Base-by-base conservation (phyloP, 2,888 invertebrate genomes). In the Julus scandinavius region DNA sequence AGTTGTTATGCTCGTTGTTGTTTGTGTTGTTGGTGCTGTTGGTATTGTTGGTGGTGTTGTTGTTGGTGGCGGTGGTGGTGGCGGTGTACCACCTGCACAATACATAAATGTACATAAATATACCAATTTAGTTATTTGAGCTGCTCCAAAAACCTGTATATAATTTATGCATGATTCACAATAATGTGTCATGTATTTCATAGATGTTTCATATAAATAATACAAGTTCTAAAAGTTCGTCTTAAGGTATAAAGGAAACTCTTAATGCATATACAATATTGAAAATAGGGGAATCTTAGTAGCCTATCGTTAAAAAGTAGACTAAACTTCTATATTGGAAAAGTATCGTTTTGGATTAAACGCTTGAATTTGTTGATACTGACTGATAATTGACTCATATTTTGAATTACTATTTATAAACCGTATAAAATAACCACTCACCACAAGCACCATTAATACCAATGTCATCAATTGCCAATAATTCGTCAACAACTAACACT, bases 401-500 rank as follows among this genome's bases (percentile, higher is more conserved):
- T 45, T 45, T 45, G 2, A 7, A 45, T 45, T 45, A 7, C 45
- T 13, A 54, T 54, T 13, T 45, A 45, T 45, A 29, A 29, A 45
- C 45, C 45, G 7, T 45, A 45, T 7, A 45, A 7, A 63, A 11
- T 29, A 13, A 7, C 9, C 29, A 20, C 72, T 72, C 29, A 72
- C 72, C 72, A 29, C 72, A 72, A 29, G 72, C 72, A 9, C 72
- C 72, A 11, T 72, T 72, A 9, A 72, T 29, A 20, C 72, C 72
- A 29, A 72, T 72, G 13, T 29, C 20, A 72, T 72, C 72, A 72
- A 72, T 72, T 72, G 20, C 72, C 72, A 72, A 72, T 72, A 72
- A 72, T 72, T 72, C 72, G 9, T 72, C 72, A 20, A 6, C 6
- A 72, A 72, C 29, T 1, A 29, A 7, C 1, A 72, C 72, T 72